A percentile compares a stretch with the other conserved stretches of the same genome.
Conservation (phyloP, 2,113 vertebrate species). For the Forbesichthys agassizii region DNA sequence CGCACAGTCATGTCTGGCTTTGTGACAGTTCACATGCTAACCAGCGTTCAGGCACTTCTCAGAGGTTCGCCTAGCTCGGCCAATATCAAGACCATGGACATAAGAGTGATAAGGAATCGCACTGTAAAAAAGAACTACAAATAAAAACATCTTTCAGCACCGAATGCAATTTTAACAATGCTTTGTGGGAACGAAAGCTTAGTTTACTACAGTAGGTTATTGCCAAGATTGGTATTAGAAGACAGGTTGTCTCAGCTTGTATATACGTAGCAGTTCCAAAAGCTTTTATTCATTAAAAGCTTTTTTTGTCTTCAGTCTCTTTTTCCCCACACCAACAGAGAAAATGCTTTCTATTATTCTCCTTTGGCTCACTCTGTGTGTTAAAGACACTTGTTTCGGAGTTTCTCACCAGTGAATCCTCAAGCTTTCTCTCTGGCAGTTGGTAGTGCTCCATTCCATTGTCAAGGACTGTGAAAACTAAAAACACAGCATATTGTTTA, state of each 20-base stretch:
- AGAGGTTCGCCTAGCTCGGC: slow-evolving; percentile 5
- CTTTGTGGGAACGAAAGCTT: background rate
- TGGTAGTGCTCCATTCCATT: slow-evolving; percentile 84
- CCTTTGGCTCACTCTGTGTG: too few species aligned
- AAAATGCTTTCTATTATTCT: too few species aligned
- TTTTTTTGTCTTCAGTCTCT: too few species aligned
- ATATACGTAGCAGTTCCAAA: too few species aligned
- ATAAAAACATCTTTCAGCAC: too few species aligned
- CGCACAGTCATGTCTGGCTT: slow-evolving; percentile 23
- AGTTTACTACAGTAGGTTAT: too few species aligned
- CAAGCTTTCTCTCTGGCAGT: slow-evolving; percentile 77
- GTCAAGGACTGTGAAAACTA: slow-evolving; percentile 91
- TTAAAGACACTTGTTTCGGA: background rate
- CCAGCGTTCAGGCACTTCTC: slow-evolving; percentile 47
- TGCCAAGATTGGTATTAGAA: too few species aligned
- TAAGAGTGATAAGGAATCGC: background rate
- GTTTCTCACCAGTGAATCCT: slow-evolving; percentile 74
- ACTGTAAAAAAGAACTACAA: background rate
- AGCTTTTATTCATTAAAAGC: too few species aligned
- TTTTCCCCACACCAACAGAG: too few species aligned
- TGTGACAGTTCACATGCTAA: slow-evolving; percentile 46
- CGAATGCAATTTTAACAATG: background rate
- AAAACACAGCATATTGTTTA: slow-evolving; percentile 30
- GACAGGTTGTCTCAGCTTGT: too few species aligned
- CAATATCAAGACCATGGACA: background rate